These are phyloP conservation scores for Silurus lanzhouensis DNA, from an alignment of 2,797 vertebrate species.

Conservation along the genomic window DNA sequence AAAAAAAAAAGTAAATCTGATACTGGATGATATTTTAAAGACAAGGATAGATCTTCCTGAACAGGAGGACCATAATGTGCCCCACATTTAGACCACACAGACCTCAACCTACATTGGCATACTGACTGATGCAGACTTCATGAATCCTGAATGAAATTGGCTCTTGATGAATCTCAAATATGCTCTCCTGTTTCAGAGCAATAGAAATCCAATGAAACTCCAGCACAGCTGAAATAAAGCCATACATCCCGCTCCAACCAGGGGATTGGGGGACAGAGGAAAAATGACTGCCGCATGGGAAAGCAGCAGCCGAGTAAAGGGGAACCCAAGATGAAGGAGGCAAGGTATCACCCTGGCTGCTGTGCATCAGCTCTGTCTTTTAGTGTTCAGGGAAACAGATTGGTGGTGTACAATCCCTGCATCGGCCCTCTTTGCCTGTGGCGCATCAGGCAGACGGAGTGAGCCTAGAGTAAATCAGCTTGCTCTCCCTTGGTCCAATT, in stretches of 20 bases:
- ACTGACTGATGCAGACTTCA: slow-evolving; percentile 75
- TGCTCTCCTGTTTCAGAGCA: slow-evolving; percentile 71
- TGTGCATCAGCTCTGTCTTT: slow-evolving; percentile 74
- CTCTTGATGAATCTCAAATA: slow-evolving; percentile 79
- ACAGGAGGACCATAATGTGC: not conserved
- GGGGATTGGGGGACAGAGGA: slow-evolving; percentile 70
- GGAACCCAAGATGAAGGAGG: slow-evolving; percentile 65
- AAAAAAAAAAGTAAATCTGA: not conserved
- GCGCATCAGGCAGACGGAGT: slow-evolving; percentile 75
- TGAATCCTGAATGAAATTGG: slow-evolving; percentile 80
- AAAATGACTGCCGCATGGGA: slow-evolving; percentile 73
- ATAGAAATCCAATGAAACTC: slow-evolving; percentile 79
- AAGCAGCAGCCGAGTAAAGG: slow-evolving; percentile 63
- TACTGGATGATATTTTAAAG: not conserved
- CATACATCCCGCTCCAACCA: slow-evolving; percentile 71
- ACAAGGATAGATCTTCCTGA: not conserved
- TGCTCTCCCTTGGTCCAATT: slow-evolving; percentile 68
- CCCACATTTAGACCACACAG: slow-evolving; percentile 28
- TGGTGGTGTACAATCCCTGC: slow-evolving; percentile 68
- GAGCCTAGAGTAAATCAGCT: slow-evolving; percentile 75
- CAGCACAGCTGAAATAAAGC: slow-evolving; percentile 73
- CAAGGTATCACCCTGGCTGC: slow-evolving; percentile 53
- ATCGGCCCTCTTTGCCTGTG: slow-evolving; percentile 67
- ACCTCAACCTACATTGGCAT: slow-evolving; percentile 65
- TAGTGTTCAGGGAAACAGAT: slow-evolving; percentile 73